phyloP scores from a whole-genome alignment of 2,888 invertebrate genomes.

The Heteromyza rotundicornis region DNA sequence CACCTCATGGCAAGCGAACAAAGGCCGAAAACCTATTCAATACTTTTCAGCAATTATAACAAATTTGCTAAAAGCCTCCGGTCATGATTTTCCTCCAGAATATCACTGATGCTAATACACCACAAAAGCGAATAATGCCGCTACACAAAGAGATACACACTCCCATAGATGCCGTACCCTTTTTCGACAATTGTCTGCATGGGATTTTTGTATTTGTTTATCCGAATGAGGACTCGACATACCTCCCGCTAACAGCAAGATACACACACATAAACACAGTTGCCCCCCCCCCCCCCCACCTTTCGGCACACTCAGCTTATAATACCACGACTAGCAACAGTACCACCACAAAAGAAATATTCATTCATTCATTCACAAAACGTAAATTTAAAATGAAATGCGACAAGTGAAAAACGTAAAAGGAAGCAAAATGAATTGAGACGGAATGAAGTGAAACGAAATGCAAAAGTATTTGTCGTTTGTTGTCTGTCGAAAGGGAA shows the following conservation, averaged over 20 bases:
- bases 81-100: background rate
- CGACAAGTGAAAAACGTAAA: conserved; percentile 24
- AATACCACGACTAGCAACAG: background rate
- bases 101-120: background rate
- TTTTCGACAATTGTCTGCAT: conserved; percentile 13
- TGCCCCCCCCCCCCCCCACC: background rate
- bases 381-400: too few species aligned
- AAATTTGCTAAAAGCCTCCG: background rate
- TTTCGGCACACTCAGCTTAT: background rate
- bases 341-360: background rate
- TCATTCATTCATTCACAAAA: too few species aligned
- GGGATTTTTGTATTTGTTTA: conserved; percentile 53
- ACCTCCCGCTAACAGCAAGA: background rate
- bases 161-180: background rate
- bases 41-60: background rate
- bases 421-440: conserved; percentile 27
- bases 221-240: conserved; percentile 36
- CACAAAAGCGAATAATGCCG: background rate
- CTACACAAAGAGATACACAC: background rate
- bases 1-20: too few species aligned
- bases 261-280: conserved; percentile 3
- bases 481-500: background rate
- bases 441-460: conserved; percentile 31
- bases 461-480: conserved; percentile 39
- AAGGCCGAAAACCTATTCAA: too few species aligned